phyloP scores from a whole-genome alignment of 2,888 invertebrate genomes.

The Lycaena phlaeas region DNA sequence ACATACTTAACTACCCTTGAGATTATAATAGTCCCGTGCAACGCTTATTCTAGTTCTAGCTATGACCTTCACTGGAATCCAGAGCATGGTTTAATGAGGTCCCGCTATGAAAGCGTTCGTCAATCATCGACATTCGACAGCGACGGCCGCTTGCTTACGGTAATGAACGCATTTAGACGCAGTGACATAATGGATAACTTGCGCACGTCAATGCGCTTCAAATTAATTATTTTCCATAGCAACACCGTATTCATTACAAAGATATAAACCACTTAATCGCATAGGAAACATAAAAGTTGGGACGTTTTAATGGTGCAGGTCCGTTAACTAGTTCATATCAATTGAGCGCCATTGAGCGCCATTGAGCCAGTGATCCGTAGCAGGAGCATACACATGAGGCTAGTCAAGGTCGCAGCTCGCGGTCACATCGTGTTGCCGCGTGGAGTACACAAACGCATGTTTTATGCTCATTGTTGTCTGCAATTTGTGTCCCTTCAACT shows the following conservation, averaged over 20 bases:
- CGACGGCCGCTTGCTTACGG: constrained; percentile 62
- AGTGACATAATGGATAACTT: constrained; percentile 30
- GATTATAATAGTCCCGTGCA: constrained; percentile 5
- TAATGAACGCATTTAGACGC: constrained; percentile 64
- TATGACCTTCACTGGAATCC: constrained; percentile 58
- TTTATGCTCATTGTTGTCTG: constrained; percentile 14
- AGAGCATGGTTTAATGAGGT: constrained; percentile 67
- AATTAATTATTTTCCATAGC: too few relatives aligned
- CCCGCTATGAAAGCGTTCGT: constrained; percentile 61
- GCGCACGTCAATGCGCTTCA: constrained; percentile 14
- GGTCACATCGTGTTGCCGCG: constrained; percentile 29
- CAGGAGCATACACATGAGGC: constrained; percentile 41
- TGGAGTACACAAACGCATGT: constrained; percentile 24
- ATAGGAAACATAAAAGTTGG: constrained; percentile 1
- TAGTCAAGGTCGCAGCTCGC: constrained; percentile 54
- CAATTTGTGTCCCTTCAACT: constrained; percentile 7
- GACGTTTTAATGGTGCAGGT: constrained; percentile 1
- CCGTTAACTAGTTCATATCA: constrained; percentile 55
- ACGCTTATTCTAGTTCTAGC: constrained; percentile 32
- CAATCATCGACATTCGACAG: constrained; percentile 69
- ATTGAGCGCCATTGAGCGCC: constrained; percentile 64
- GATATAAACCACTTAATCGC: not conserved
- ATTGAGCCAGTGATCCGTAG: constrained; percentile 55
- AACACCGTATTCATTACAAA: not conserved
- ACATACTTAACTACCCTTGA: not conserved